A percentile compares a stretch with the other conserved stretches of the same genome.
These are phyloP conservation scores for Cotesia glomerata DNA, from an alignment of 1,140 invertebrate genomes.

Conservation along the genomic window DNA sequence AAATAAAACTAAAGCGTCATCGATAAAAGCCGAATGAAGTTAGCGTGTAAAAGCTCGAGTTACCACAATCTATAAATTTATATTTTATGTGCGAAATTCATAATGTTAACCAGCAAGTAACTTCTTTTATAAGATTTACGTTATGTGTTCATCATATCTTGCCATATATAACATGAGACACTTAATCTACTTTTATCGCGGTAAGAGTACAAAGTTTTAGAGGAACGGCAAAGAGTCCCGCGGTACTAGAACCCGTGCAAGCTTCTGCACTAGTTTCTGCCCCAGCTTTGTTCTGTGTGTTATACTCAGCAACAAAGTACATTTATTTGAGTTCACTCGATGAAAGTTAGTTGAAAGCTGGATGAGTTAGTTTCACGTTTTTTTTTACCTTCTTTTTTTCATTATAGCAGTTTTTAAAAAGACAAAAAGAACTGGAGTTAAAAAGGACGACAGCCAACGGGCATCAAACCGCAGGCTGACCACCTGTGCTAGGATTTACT, in stretches of 20 bases:
- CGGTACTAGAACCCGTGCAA: too few relatives aligned
- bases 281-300: background rate
- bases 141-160: too few relatives aligned
- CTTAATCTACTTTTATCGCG: too few relatives aligned
- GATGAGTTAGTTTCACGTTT: background rate
- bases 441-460: background rate
- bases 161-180: too few relatives aligned
- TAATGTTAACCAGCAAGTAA: too few relatives aligned
- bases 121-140: too few relatives aligned
- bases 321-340: constrained; percentile 10
- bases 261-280: background rate
- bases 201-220: background rate
- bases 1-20: too few relatives aligned
- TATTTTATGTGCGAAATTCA: too few relatives aligned
- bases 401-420: background rate
- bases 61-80: too few relatives aligned
- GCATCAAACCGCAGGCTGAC: constrained; percentile 14
- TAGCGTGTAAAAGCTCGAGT: too few relatives aligned
- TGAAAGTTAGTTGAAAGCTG: constrained; percentile 7
- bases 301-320: background rate
- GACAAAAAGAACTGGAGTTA: background rate
- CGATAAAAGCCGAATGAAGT: too few relatives aligned
- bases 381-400: background rate
- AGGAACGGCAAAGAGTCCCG: background rate
- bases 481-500: constrained; percentile 22